Base-by-base conservation (phyloP, 2,797 vertebrate genomes). In the Aphelocoma californica region DNA sequence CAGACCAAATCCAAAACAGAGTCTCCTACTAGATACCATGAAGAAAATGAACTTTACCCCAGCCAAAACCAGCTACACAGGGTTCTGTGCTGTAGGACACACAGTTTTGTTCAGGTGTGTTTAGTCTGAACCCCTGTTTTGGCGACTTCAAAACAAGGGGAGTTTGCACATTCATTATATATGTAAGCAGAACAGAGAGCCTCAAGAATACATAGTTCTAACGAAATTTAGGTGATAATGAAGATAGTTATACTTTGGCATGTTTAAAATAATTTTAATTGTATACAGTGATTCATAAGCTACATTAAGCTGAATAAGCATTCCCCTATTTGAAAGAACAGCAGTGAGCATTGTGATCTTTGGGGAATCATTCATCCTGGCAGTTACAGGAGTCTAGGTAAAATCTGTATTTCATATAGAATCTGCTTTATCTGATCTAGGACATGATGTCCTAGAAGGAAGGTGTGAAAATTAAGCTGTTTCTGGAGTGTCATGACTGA, bases 351-450 rank as follows among this genome's bases (percentile, higher is more conserved):
- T 21, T 58, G n/a, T 79, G 54, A 42, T 60, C 32, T 67, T 42
- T 60, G 42, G 51, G 62, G 48, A 66, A 14, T 73, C 7, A 3
- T 69, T 91, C 66, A 60, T 81, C 40, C 54, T 90, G 32, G 64
- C 29, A 42, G 70, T 72, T 73, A n/a, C 32, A 86, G 17, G 36
- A 90, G 29, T 24, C 29, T 65, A 58, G 70, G 75, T 81, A 78
- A 89, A 94, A 72, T 38, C 86, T 87, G 4, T 77, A 72, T 89
- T 83, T 90, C 73, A n/a, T 47, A 72, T 31, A 40, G 66, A 77
- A 6, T 72, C 62, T 88, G 70, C 62, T 94, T 93, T 95, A 79
- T 92, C 92, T 96, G 77, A 92, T 95, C 66, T 88, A 86, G 93
- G 95, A 81, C 95, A 60, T 62, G 51, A 53, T 94, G 75, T 80